Base-by-base conservation (phyloP, 1,140 invertebrate genomes). In the Pogonus chalceus region DNA sequence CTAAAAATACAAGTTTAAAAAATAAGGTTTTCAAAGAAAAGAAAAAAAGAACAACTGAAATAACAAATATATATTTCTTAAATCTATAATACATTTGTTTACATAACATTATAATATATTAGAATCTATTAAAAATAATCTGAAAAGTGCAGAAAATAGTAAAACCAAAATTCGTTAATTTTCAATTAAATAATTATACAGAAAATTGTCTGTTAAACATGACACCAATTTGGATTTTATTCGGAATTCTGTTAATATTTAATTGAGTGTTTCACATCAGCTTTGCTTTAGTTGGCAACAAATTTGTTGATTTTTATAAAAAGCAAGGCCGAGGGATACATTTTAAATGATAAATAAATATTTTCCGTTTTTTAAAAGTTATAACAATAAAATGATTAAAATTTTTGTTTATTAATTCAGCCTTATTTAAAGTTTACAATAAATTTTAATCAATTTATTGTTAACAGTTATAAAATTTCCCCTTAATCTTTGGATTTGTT, bases 61-160 rank as follows among this genome's bases (percentile, higher is more conserved):
- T 43, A 43, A 43, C 37, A 43, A 43, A 43, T 43, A 43, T 43
- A 43, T 43, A 43, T 43, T 43, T 43, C 37, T 18, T 43, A 43
- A 43, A 43, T 10, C 37, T 43, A 43, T 43, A 43, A 43, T 43
- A 43, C 37, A 43, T 43, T n/a, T 43, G 9, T 18, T 12, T 43
- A 43, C 37, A 43, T 43, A 4, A 10, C 7, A 43, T 43, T 10
- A 43, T 16, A 16, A 43, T 43, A 16, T 10, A 12, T 31, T 14
- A 43, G 9, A 43, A n/a, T 43, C 7, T 43, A 43, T 43, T 43
- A 43, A 12, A 43, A 31, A 12, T 43, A 43, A 43, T 18, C 9
- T 43, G 18, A 4, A 43, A 43, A 43, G 37, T 43, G 37, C 37
- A 31, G 26, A 31, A 31, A 31, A 31, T n/a, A n/a, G 26, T 7